Base-by-base conservation (phyloP, 2,113 vertebrate genomes). In the Phaethornis superciliosus region DNA sequence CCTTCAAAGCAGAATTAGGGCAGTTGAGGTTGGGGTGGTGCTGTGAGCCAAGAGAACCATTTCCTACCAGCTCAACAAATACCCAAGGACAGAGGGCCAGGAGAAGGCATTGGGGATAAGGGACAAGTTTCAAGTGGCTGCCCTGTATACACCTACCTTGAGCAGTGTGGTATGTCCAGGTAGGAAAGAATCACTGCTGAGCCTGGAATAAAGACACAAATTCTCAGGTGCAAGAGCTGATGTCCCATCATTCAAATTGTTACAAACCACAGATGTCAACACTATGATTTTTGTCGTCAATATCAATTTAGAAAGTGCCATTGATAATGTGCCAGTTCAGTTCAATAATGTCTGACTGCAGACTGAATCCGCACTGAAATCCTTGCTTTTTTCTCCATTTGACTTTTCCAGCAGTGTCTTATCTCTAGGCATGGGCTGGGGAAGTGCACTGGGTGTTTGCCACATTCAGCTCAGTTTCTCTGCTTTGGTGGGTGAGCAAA, bases 161-260 rank as follows among this genome's bases (percentile, higher is more conserved):
- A 42, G n/a, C 6, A 28, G 35, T 1, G 5, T 1, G 7, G 46
- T 30, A 5, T 6, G 35, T 47, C 64, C 0, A 0, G 42, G 8
- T 11, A 46, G 12, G 14, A 52, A 70, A 42, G 51, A n/a, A 42
- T 42, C 37, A 24, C 4, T 9, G n/a, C 42, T 33, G 71, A 35
- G 35, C 37, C 68, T 42, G 59, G 52, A 63, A 52, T 11, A 52
- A 52, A 35, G 71, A 78, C 63, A 35, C 33, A 52, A 21, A 37
- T 32, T 28, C 60, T 77, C 6, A n/a, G 81, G 63, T 32, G 63
- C 6, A 2, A 35, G 9, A 44, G 63, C 60, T 42, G 68, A n/a
- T 8, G 28, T 8, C n/a, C 56, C 44, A 16, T 32, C 88, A 74
- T 27, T 63, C 54, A 35, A 28, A 3, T 5, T 75, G 44, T 71